Evolutionary conservation across 2,113 vertebrate genomes (phyloP), one percentile per base, ranked within the genome.

Genomic region (Peromyscus maniculatus): DNA sequence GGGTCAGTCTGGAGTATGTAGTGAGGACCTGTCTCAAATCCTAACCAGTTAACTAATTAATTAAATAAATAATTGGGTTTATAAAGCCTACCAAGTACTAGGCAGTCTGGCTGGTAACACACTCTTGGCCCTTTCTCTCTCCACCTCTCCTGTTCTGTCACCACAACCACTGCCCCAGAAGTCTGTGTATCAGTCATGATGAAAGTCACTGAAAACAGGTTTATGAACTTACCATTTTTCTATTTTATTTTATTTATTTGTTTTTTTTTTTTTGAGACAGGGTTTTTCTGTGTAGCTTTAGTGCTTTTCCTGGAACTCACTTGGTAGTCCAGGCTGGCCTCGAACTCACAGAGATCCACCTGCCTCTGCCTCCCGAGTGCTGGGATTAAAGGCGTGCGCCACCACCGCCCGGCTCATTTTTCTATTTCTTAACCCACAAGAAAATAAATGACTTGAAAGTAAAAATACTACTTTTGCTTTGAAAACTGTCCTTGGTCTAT

Each of bases 361-460:
- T n/a, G n/a, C n/a, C n/a, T 43, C 39, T 43, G 39, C 39, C 39
- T 43, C 39, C 39, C 39, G 39, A 43, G 39, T 43, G 39, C 39
- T 43, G 39, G 39, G 39, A 43, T 43, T 43, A 43, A 43, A 43
- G 39, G 39, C 39, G 39, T 43, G 39, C 39, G 39, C 39, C 39
- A 43, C 39, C 39, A 43, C 39, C 39, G 39, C 39, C 39, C 39
- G 39, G 39, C 39, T 43, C 49, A 64, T 15, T 72, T 43, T 95
- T 91, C 87, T 49, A 75, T 28, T 94, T 91, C 22, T 62, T 91
- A 39, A 69, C 19, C 74, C 8, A 95, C 4, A 64, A 52, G 62
- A 96, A 95, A 93, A 93, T 16, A 94, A 91, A 43, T 89, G 13
- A 77, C 92, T 87, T 84, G 46, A 83, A 92, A 74, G 52, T 74